A percentile compares a stretch with the other conserved stretches of the same genome.
Evolutionary conservation across 2,888 invertebrate species (phyloP).

Genomic region (Pristionchus japonicus): DNA sequence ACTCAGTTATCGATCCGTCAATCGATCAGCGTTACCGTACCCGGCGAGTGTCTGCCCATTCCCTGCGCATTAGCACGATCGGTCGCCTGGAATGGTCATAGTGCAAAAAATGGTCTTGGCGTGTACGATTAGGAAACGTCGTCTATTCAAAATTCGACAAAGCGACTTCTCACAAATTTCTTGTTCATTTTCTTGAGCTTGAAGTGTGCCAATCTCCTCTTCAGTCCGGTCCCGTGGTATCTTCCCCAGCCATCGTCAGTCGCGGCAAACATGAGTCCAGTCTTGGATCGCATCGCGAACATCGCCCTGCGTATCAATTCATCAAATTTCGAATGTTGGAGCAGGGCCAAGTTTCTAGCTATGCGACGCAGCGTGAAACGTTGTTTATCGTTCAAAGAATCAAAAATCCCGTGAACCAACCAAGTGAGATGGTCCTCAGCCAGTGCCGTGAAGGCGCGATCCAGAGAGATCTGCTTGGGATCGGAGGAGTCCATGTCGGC

Average conservation of each 20-base stretch:
- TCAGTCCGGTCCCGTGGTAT: conserved; percentile 36
- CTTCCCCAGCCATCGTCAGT: conserved; percentile 7
- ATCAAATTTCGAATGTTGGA: too few relatives aligned
- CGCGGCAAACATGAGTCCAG: background rate
- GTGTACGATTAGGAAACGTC: too few relatives aligned
- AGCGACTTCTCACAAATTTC: background rate
- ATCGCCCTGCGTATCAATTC: too few relatives aligned
- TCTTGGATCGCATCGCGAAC: background rate
- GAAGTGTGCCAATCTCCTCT: background rate
- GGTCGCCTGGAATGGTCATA: background rate
- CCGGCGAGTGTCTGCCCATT: conserved; percentile 20
- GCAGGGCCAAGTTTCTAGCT: too few relatives aligned
- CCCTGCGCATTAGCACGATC: background rate
- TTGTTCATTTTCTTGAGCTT: background rate
- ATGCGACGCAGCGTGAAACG: too few relatives aligned
- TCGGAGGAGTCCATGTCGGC: background rate
- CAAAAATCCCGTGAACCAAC: background rate
- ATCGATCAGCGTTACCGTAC: too few relatives aligned
- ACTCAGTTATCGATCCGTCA: too few relatives aligned
- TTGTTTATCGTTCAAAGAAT: too few relatives aligned
- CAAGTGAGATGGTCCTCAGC: conserved; percentile 1
- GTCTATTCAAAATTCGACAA: too few relatives aligned
- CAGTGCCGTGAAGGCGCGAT: background rate
- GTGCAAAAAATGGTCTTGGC: too few relatives aligned
- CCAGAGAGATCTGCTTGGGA: too few relatives aligned